Conservation (phyloP, 2,888 invertebrate genomes). For the Eucriotettix oculatus region DNA sequence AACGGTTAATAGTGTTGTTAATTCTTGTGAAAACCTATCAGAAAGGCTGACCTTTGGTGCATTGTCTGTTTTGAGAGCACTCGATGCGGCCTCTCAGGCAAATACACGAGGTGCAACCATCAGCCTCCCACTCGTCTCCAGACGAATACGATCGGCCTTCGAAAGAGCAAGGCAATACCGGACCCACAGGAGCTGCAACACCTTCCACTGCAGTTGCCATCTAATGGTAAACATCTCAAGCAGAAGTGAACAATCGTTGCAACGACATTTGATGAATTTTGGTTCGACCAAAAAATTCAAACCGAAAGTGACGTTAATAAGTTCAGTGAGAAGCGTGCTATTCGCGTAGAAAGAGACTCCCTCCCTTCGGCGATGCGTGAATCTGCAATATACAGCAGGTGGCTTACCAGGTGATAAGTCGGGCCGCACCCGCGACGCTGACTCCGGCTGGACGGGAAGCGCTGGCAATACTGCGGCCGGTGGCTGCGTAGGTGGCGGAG, state of each 20-base stretch:
- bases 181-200: constrained; percentile 1
- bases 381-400: not conserved
- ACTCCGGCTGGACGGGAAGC: not conserved
- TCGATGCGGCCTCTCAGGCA: constrained; percentile 46
- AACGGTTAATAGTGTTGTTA: too few species aligned
- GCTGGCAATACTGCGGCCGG: not conserved
- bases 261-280: too few species aligned
- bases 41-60: constrained; percentile 20
- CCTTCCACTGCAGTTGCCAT: not conserved
- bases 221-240: too few species aligned
- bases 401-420: not conserved
- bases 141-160: constrained; percentile 45
- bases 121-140: constrained; percentile 50
- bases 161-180: constrained; percentile 30
- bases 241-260: too few species aligned
- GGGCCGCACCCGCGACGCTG: not conserved
- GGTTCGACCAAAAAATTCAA: not conserved
- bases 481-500: not conserved
- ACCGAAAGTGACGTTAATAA: not conserved
- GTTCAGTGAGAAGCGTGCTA: not conserved
- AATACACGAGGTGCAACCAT: constrained; percentile 53
- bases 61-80: constrained; percentile 33
- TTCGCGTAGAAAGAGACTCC: not conserved
- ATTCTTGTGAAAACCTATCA: too few species aligned
- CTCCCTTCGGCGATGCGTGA: too few species aligned